phyloP scores from a whole-genome alignment of 2,797 vertebrate species.

The Diceros bicornis region DNA sequence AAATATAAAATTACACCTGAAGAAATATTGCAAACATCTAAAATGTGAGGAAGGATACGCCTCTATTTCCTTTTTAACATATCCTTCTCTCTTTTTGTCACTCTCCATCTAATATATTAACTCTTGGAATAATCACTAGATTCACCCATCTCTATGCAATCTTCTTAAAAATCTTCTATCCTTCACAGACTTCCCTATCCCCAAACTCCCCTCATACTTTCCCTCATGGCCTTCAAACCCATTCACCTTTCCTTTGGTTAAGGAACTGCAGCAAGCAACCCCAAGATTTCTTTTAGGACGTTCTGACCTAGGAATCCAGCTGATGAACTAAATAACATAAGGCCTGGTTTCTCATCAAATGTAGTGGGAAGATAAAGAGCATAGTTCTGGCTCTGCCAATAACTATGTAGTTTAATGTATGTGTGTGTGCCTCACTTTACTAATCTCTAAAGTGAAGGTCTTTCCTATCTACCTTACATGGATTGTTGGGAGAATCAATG shows the following conservation, averaged over 20 bases:
- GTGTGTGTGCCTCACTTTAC: neutral
- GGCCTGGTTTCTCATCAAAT: neutral
- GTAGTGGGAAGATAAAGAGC: neutral
- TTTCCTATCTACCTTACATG: neutral
- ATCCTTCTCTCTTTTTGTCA: neutral
- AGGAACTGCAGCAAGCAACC: neutral
- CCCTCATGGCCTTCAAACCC: neutral
- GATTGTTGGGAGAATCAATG: neutral
- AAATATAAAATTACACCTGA: conserved; percentile 23
- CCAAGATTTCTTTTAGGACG: neutral
- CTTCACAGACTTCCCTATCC: neutral
- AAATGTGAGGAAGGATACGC: neutral
- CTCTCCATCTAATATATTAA: neutral
- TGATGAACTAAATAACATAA: neutral
- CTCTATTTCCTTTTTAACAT: neutral
- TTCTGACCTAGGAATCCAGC: neutral
- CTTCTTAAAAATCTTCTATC: neutral
- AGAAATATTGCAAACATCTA: conserved; percentile 25
- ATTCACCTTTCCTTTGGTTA: neutral
- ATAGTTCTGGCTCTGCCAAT: neutral
- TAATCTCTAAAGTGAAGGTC: neutral
- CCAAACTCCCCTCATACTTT: neutral
- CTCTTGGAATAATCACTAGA: neutral
- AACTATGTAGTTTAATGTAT: neutral
- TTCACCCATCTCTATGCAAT: neutral